These are phyloP conservation scores for Aplysina aerophoba DNA, from an alignment of 37 sponge, comb jelly and placozoan species.

Conservation along the genomic window DNA sequence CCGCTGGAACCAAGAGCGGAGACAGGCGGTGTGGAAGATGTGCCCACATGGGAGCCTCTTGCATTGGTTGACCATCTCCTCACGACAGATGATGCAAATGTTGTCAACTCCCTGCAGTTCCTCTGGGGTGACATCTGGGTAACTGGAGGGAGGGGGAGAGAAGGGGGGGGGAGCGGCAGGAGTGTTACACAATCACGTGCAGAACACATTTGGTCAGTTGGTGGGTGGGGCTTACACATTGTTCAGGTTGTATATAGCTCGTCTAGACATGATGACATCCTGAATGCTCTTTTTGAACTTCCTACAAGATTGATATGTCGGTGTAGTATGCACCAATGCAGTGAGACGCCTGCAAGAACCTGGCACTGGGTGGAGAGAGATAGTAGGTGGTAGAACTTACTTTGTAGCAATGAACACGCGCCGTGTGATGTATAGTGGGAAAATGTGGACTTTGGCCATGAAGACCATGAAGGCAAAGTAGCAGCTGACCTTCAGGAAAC, in stretches of 20 bases:
- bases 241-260: conserved; percentile 91
- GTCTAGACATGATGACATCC: conserved; percentile 81
- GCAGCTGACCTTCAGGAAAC: conserved; percentile 70
- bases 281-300: conserved; percentile 85
- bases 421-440: conserved; percentile 92
- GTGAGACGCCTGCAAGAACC: too few species aligned
- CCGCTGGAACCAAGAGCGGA: conserved; percentile 96
- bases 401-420: conserved; percentile 87
- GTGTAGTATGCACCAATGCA: too few species aligned
- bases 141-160: conserved; percentile 5
- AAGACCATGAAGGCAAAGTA: conserved; percentile 85
- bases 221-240: conserved; percentile 57
- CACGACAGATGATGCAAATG: conserved; percentile 95
- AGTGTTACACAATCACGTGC: not conserved
- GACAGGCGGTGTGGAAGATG: conserved; percentile 94
- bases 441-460: conserved; percentile 89
- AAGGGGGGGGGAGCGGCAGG: not conserved
- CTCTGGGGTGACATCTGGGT: conserved; percentile 92
- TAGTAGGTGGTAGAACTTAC: conserved; percentile 41
- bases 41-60: conserved; percentile 97
- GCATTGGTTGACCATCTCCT: conserved; percentile 82
- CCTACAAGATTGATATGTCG: conserved; percentile 24
- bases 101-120: conserved; percentile 78
- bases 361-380: too few species aligned
- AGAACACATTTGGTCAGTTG: not conserved